Evolutionary conservation across 1,140 invertebrate genomes (phyloP), one percentile per base, ranked within the genome.

Genomic region (Euwallacea fornicatus): DNA sequence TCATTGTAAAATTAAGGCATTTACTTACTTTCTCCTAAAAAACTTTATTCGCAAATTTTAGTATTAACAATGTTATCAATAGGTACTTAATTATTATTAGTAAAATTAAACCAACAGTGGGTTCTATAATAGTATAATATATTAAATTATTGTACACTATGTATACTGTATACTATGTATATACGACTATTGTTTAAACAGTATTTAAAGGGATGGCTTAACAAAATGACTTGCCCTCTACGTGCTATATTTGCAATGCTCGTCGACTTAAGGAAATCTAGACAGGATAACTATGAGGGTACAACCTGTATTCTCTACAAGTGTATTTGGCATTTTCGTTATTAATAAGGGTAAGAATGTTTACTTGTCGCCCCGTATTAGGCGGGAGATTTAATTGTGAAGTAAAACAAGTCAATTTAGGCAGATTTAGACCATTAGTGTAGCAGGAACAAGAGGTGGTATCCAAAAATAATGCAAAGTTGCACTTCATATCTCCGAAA

Each of bases 1-100:
- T 68, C 66, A 68, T 60, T 69, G 58, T 69, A 69, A 69, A 69
- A 69, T 69, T 69, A 69, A 69, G 67, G 66, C 66, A 68, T 68
- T 60, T 50, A 21, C 55, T 66, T 66, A 66, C 63, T 66, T 46
- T 44, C 53, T 58, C 16, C 56, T 62, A 61, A 54, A 67, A 69
- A 69, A 69, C 60, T 63, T 46, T 62, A 62, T 62, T 62, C 50
- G 67, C 59, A 69, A 69, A 69, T 67, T 58, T 59, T 61, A 60
- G 21, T 68, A 59, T 68, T 68, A 68, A 68, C 56, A 60, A 42
- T 68, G 33, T 47, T 60, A 42, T n/a, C 59, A 61, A 66, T 66
- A 66, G 21, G 21, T 68, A 47, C 66, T 61, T 61, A 33, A 33
- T 33, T 33, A 33, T 33, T 33, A 68, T 68, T 61, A 61, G 58